Percentiles rank a stretch among this genome's conserved stretches.
Evolutionary conservation across 1,140 invertebrate species (phyloP).

Genomic region (Drosophila repletoides): DNA sequence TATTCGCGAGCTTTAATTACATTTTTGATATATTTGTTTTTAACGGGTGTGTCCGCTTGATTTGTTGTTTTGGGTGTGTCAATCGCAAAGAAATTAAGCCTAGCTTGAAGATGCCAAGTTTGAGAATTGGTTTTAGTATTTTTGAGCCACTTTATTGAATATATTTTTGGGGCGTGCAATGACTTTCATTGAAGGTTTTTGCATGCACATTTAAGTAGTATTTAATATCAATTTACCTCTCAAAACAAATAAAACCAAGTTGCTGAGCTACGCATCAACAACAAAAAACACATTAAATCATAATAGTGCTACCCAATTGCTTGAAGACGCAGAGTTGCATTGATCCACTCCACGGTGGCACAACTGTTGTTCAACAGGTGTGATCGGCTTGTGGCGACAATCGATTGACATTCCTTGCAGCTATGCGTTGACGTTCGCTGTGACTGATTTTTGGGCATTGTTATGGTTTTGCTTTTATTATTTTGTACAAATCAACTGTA

Average conservation of each 20-base stretch:
- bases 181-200: neutral
- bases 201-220: neutral
- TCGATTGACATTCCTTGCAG: conserved; percentile 12
- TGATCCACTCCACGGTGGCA: neutral
- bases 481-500: neutral
- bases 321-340: conserved; percentile 1
- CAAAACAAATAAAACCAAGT: conserved; percentile 20
- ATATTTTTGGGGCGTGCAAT: neutral
- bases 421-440: neutral
- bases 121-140: neutral
- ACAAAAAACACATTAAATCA: conserved; percentile 61
- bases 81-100: conserved; percentile 24
- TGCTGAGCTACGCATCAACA: conserved; percentile 46
- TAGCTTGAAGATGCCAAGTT: conserved; percentile 30
- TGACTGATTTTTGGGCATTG: conserved; percentile 24
- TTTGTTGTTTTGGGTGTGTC: conserved; percentile 74
- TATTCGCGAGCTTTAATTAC: neutral
- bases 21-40: neutral
- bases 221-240: conserved; percentile 52
- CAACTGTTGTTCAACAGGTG: conserved; percentile 49
- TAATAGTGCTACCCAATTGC: conserved; percentile 23
- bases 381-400: neutral
- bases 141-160: neutral
- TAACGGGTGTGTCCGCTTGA: conserved; percentile 63
- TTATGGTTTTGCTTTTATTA: conserved; percentile 38